Evolutionary conservation across 2,113 vertebrate species (phyloP), one percentile per base, ranked within the genome.

Genomic region (Talpa occidentalis): DNA sequence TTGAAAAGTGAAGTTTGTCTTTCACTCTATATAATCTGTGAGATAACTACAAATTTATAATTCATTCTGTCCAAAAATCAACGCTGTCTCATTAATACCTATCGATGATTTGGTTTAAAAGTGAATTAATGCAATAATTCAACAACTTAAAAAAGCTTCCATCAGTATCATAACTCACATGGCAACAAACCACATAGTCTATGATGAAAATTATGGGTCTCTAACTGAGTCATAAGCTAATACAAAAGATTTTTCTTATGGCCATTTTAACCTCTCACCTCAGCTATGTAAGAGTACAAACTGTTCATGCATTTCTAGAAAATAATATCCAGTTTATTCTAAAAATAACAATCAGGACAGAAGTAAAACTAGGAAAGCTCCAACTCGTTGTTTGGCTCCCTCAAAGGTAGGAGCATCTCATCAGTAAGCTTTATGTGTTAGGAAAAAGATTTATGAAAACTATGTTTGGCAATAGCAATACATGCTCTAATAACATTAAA

Each of bases 311-410:
- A 91, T 72, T 88, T 94, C 32, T 56, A 69, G 21, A 35, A 56
- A 96, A 94, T 77, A 94, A 60, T 3, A 94, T 56, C 8, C 37
- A 73, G 3, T 40, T 78, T 35, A 84, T 52, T 88, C 24, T 2
- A 85, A 93, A 40, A 93, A 94, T 78, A 92, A 92, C 37, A 90
- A 94, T 92, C 54, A 91, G 66, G 60, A 90, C 19, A 59, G 42
- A 6, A 91, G 79, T 82, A 89, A 95, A 94, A 85, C 30, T 1
- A 19, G 40, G 37, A 85, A 70, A 88, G 32, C 26, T 59, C 84
- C 47, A 81, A 44, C 49, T 85, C 17, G 40, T 40, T 30, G 28
- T 70, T 83, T 32, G 32, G 11, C 70, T 59, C 37, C 44, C 40
- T 78, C 32, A 47, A 88, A 35, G 66, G 66, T 70, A 69, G 22